phyloP scores from a whole-genome alignment of 2,888 invertebrate genomes.

The Drosophila sordidapex region DNA sequence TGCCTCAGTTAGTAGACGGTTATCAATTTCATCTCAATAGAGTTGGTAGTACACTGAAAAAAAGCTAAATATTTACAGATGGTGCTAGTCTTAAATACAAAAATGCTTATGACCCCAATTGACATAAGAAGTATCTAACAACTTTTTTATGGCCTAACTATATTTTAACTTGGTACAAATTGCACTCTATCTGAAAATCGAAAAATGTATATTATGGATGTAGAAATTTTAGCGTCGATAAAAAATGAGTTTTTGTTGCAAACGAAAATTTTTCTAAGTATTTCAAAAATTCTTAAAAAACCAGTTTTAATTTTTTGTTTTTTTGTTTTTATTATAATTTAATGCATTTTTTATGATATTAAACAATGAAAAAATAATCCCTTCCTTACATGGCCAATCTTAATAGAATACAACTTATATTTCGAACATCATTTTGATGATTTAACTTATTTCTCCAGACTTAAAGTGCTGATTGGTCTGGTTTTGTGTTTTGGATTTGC shows the following conservation, averaged over 20 bases:
- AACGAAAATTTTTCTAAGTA: too few relatives aligned
- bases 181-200: too few relatives aligned
- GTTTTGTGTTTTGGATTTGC: neutral
- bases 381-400: neutral
- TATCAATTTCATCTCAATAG: slow-evolving; percentile 13
- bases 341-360: too few relatives aligned
- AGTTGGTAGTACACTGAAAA: neutral
- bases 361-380: neutral
- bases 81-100: neutral
- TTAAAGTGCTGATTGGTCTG: neutral
- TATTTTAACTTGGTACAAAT: neutral
- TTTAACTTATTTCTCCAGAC: neutral
- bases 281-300: neutral
- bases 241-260: too few relatives aligned
- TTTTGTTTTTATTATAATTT: neutral
- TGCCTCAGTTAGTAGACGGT: slow-evolving; percentile 22
- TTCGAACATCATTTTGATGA: neutral
- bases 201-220: too few relatives aligned
- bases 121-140: neutral
- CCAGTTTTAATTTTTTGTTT: neutral
- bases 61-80: neutral
- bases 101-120: too few relatives aligned
- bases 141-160: neutral
- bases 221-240: neutral
- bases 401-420: neutral